Percentiles rank a stretch among this genome's conserved stretches.
Conservation (phyloP, 2,888 invertebrate species). For the Protodeltote pygarga region DNA sequence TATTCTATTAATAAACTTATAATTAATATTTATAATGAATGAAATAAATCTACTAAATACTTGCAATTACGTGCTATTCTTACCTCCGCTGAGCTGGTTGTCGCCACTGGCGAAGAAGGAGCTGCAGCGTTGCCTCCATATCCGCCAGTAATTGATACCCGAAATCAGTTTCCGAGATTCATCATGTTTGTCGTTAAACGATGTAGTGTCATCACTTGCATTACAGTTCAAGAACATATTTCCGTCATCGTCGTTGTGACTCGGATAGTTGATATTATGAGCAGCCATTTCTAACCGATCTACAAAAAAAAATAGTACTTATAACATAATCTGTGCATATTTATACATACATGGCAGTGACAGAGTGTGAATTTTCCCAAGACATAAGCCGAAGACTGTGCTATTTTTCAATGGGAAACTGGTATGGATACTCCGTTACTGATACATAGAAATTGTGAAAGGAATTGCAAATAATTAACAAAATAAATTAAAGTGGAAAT, state of each 20-base stretch:
- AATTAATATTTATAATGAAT: conserved; percentile 56
- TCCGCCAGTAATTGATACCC: conserved; percentile 77
- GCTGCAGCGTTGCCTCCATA: conserved; percentile 57
- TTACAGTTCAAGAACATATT: conserved; percentile 79
- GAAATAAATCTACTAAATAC: conserved; percentile 65
- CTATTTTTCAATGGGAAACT: no score
- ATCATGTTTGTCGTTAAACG: conserved; percentile 82
- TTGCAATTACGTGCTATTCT: conserved; percentile 70
- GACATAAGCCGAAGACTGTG: no score
- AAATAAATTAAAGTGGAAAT: no score
- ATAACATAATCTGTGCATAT: conserved; percentile 85
- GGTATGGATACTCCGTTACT: no score
- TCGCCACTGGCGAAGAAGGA: conserved; percentile 62
- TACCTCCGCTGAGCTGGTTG: conserved; percentile 81
- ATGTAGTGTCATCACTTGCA: conserved; percentile 85
- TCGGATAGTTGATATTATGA: conserved; percentile 85
- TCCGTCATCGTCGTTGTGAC: conserved; percentile 85
- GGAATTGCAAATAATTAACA: conserved; percentile 41
- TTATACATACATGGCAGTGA: conserved; percentile 71
- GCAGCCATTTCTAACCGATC: conserved; percentile 87
- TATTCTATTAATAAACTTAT: conserved; percentile 66
- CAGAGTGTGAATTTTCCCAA: conserved; percentile 33
- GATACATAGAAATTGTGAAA: conserved; percentile 26
- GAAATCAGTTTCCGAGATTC: conserved; percentile 72
- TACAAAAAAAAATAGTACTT: conserved; percentile 87